These are phyloP conservation scores for Dipus sagitta DNA, from an alignment of 2,797 vertebrate species.

Conservation along the genomic window DNA sequence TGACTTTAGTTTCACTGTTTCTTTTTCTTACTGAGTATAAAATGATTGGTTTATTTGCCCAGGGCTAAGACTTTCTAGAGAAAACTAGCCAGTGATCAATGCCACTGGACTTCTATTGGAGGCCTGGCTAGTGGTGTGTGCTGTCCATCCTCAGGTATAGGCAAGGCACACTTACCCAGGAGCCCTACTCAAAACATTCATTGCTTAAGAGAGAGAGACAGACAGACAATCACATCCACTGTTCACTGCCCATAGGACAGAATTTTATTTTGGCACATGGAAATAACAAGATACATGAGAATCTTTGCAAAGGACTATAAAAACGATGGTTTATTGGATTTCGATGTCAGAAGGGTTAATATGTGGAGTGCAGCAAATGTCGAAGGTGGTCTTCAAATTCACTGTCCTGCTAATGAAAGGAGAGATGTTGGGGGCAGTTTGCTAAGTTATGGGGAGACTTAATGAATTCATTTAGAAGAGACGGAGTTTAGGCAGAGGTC, in stretches of 20 bases:
- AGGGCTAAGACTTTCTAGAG: neutral
- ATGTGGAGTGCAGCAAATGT: neutral
- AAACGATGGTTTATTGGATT: neutral
- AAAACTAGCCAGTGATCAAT: neutral
- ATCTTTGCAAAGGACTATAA: neutral
- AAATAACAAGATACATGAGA: slow-evolving; percentile 9
- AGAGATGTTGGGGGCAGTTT: neutral
- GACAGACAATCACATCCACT: neutral
- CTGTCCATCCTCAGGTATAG: neutral
- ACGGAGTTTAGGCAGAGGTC: neutral
- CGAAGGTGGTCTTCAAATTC: neutral
- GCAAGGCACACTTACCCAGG: neutral
- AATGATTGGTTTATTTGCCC: neutral
- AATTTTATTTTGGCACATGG: slow-evolving; percentile 53
- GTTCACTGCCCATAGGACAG: neutral
- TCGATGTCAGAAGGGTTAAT: neutral
- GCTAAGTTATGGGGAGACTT: neutral
- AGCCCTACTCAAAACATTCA: neutral
- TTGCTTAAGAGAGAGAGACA: neutral
- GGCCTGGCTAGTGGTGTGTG: neutral
- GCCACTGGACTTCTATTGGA: neutral
- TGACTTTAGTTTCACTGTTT: neutral
- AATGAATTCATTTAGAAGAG: neutral
- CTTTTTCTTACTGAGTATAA: neutral
- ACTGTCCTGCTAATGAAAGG: neutral